Evolutionary conservation across 2,113 vertebrate genomes (phyloP), one percentile per base, ranked within the genome.

Genomic region (Merops nubicus): DNA sequence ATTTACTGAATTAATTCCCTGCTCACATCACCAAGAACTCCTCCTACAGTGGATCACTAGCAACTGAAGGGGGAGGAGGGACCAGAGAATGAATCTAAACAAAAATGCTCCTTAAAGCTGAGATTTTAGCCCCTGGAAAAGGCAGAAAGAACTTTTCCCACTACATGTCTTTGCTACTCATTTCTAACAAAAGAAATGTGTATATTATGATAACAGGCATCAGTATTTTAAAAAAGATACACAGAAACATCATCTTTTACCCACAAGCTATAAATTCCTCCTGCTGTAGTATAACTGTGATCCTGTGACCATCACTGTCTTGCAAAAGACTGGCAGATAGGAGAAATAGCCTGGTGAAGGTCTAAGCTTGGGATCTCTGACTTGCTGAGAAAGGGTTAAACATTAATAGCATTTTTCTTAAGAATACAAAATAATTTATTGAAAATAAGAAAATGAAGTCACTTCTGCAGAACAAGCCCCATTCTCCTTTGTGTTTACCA

Each of bases 401-500:
- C 56, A 64, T 67, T 51, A 80, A 74, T 75, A 92, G 26, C 42
- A 11, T 78, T 77, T 23, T 38, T 72, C 54, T 86, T 72, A 78
- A 51, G 82, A 91, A 77, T 33, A 96, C 22, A 36, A 93, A 93
- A 62, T 73, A 45, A 93, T 93, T 53, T 69, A 17, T 78, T 23
- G 48, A 48, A 45, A 92, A 36, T 4, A 67, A 84, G 67, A 80
- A 84, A 86, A 5, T 38, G 26, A 89, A 93, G 73, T 56, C 11
- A 9, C 42, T 93, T 91, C 48, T 96, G 69, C 53, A 96, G 95
- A 95, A 93, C 65, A 95, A 94, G 92, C 56, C 85, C 83, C 91
- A 87, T 93, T 94, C 88, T 96, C 83, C 88, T 77, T 92, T 15
- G 42, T 85, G 86, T 95, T 96, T 96, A 96, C 92, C 96, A 95